Percentiles rank a stretch among this genome's conserved stretches.
Conservation (phyloP, 1,140 invertebrate genomes). For the Drosophila punjabiensis region DNA sequence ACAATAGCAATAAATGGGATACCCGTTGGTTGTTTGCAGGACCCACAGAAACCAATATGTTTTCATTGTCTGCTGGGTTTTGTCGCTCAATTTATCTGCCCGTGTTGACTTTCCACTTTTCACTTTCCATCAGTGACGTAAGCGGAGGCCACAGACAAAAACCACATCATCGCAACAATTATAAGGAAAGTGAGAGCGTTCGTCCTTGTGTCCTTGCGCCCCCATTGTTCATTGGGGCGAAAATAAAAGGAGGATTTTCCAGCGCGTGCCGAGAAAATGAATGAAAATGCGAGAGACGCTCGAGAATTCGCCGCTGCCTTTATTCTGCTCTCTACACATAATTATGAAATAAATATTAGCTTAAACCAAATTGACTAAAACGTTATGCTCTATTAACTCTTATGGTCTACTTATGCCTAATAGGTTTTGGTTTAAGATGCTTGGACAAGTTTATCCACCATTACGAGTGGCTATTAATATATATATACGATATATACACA, state of each 20-base stretch:
- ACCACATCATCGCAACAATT: conserved; percentile 56
- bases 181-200: conserved; percentile 45
- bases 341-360: conserved; percentile 80
- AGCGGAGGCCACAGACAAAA: conserved; percentile 34
- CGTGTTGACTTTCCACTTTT: conserved; percentile 47
- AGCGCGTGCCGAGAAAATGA: conserved; percentile 55
- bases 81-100: conserved; percentile 50
- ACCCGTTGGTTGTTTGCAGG: conserved; percentile 33
- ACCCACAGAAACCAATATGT: conserved; percentile 62
- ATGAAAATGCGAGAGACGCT: conserved; percentile 48
- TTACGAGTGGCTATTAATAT: conserved; percentile 39
- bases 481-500: conserved; percentile 14
- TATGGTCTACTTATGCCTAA: conserved; percentile 53
- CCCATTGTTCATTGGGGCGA: conserved; percentile 51
- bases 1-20: conserved; percentile 32
- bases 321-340: conserved; percentile 65
- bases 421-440: conserved; percentile 61
- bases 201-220: conserved; percentile 66
- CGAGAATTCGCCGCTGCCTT: conserved; percentile 51
- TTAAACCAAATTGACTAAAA: conserved; percentile 78
- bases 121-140: conserved; percentile 45
- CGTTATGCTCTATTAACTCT: conserved; percentile 76
- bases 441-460: conserved; percentile 57
- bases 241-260: conserved; percentile 49
- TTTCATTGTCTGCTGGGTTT: conserved; percentile 51